Evolutionary conservation across 1,140 invertebrate species (phyloP), one percentile per base, ranked within the genome.

Genomic region (Tetraneura akinire): DNA sequence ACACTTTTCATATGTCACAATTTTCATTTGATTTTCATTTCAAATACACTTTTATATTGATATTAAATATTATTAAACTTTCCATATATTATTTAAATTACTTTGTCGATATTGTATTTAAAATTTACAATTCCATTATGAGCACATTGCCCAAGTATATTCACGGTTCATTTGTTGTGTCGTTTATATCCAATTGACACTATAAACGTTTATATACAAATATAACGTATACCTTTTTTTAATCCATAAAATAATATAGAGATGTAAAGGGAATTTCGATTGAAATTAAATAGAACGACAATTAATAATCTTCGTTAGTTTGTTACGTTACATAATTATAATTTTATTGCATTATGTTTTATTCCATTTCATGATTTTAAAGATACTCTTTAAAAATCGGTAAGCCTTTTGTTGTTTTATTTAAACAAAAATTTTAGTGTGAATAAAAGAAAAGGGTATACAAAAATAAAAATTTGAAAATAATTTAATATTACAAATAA

Each of bases 41-140:
- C n/a, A n/a, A n/a, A n/a, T n/a, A n/a, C n/a, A n/a, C n/a, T n/a
- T n/a, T n/a, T n/a, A n/a, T n/a, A n/a, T n/a, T n/a, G n/a, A n/a
- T n/a, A n/a, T n/a, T n/a, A n/a, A n/a, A n/a, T n/a, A n/a, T n/a
- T n/a, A n/a, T 70, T 49, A 18, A 37, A 49, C 18, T 13, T 49
- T 70, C 16, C 21, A 14, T 70, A 29, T 49, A 37, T 49, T 70
- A 70, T 70, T 70, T 47, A 26, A 70, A 70, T 49, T 0, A 29
- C 49, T 49, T 49, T 26, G 14, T 14, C 26, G 16, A 70, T 23
- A 49, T 49, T 49, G 66, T 70, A 70, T 49, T 70, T 42, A 0
- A 6, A 26, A 70, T 49, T 70, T 49, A 26, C 23, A 47, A 70
- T 70, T 70, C 8, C 42, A 68, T 68, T 68, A 68, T 23, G n/a